Evolutionary conservation across 2,888 invertebrate species (phyloP).

Genomic region (Andricus curvator): DNA sequence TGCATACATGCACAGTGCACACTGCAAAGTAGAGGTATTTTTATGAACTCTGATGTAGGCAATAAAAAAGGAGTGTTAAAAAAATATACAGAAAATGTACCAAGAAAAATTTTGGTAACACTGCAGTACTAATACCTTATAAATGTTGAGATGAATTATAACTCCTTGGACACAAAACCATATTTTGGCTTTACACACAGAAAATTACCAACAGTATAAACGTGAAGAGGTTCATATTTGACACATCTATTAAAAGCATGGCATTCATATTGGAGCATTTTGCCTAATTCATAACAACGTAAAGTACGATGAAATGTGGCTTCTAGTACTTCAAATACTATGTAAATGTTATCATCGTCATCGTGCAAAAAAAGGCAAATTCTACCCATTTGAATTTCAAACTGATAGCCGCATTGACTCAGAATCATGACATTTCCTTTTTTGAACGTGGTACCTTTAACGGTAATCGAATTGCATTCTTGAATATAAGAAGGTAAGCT

Average conservation of each 20-base stretch:
- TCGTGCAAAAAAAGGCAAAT: constrained; percentile 42
- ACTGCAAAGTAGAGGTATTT: no score
- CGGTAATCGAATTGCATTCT: constrained; percentile 43
- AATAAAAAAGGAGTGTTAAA: background rate
- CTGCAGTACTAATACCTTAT: background rate
- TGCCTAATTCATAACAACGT: background rate
- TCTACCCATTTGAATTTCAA: constrained; percentile 48
- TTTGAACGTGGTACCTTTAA: constrained; percentile 49
- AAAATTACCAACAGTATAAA: background rate
- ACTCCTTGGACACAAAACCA: background rate
- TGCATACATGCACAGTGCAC: no score
- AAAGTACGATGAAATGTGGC: constrained; percentile 13
- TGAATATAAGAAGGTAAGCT: constrained; percentile 20
- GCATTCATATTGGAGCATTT: constrained; percentile 8
- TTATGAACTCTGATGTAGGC: background rate
- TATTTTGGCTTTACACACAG: background rate
- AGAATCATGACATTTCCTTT: constrained; percentile 46
- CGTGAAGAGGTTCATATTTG: constrained; percentile 16
- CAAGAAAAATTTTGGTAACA: background rate
- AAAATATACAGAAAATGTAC: background rate
- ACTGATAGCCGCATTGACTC: constrained; percentile 43
- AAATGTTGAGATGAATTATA: constrained; percentile 15
- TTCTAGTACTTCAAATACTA: constrained; percentile 48
- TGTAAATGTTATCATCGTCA: constrained; percentile 28
- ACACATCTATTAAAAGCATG: background rate